A percentile compares a stretch with the other conserved stretches of the same genome.
These are phyloP conservation scores for Gobio occitaniae DNA, from an alignment of 2,797 vertebrate species.

Conservation along the genomic window DNA sequence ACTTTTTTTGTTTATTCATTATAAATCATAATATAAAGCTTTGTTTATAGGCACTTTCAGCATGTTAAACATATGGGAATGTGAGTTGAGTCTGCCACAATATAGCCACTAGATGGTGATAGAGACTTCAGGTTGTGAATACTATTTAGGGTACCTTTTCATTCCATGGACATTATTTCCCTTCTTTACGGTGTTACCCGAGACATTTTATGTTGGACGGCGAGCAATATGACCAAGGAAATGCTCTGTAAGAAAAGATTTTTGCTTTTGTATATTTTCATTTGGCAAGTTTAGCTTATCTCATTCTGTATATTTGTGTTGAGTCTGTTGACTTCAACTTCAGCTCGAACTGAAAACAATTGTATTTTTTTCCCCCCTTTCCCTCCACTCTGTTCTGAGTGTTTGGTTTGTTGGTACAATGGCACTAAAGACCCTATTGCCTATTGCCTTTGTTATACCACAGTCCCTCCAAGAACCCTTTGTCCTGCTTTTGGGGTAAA, in stretches of 20 bases:
- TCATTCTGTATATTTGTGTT: conserved; percentile 8
- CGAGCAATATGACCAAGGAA: background rate
- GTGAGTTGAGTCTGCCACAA: background rate
- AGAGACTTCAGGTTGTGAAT: background rate
- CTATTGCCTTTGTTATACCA: background rate
- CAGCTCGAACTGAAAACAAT: conserved; percentile 1
- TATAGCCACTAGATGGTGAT: conserved; percentile 31
- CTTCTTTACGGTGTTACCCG: background rate
- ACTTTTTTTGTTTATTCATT: background rate
- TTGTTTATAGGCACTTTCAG: background rate
- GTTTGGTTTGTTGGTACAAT: background rate
- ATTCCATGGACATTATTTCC: background rate
- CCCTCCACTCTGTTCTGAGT: background rate
- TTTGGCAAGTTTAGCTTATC: background rate
- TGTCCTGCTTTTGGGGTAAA: background rate
- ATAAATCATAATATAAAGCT: background rate
- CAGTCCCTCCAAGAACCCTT: background rate
- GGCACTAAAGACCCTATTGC: background rate
- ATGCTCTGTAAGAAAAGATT: background rate
- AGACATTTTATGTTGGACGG: background rate
- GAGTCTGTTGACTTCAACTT: conserved; percentile 12
- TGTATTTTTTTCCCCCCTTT: too few relatives aligned
- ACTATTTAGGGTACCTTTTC: background rate
- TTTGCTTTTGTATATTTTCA: background rate
- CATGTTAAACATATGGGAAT: background rate